Percentiles rank a stretch among this genome's conserved stretches.
Evolutionary conservation across 2,797 vertebrate species (phyloP).

Genomic region (Morelia viridis): DNA sequence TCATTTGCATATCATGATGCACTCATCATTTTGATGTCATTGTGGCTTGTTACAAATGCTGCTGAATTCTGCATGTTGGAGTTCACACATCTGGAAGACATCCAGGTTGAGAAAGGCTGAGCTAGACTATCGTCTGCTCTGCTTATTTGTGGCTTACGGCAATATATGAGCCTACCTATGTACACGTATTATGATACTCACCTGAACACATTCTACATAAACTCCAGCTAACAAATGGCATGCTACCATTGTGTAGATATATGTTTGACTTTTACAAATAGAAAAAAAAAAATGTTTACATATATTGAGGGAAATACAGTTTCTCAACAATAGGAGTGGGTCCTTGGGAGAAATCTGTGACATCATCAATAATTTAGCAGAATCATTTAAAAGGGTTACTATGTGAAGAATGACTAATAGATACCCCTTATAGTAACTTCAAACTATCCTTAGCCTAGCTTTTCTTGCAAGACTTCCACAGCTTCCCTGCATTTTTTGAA

Average conservation of each 20-base stretch:
- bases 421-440: background rate
- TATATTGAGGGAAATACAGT: background rate
- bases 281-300: background rate
- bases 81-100: background rate
- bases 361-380: background rate
- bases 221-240: background rate
- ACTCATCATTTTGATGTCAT: background rate
- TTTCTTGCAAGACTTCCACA: background rate
- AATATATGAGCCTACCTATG: background rate
- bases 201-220: background rate
- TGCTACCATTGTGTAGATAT: background rate
- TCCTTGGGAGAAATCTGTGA: background rate
- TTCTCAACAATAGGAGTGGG: background rate
- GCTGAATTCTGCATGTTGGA: background rate
- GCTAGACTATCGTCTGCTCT: background rate
- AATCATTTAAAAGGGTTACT: background rate
- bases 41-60: background rate
- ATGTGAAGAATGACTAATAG: background rate
- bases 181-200: background rate
- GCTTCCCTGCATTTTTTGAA: background rate
- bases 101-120: background rate
- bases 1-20: background rate
- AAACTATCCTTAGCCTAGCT: background rate
- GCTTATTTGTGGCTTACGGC: background rate
- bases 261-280: background rate